A percentile compares a stretch with the other conserved stretches of the same genome.
Conservation (phyloP, 1,140 invertebrate genomes). For the Meteorus sp. region DNA sequence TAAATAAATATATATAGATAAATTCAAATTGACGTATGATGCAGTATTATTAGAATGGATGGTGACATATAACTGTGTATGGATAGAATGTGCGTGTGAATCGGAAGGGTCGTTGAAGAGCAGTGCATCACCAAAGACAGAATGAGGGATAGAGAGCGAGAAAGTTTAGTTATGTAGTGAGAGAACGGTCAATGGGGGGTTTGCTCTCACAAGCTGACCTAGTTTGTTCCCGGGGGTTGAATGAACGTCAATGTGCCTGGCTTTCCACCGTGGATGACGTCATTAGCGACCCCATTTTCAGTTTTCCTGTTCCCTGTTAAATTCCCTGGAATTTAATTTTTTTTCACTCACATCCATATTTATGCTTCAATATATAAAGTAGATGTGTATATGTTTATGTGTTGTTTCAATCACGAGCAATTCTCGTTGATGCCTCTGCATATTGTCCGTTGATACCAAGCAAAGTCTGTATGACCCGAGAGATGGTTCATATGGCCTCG, state of each 20-base stretch:
- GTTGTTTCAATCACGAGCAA: no score
- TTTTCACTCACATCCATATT: neutral
- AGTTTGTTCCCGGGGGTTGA: constrained; percentile 31
- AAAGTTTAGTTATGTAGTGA: no score
- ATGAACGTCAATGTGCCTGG: constrained; percentile 23
- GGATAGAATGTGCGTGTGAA: neutral
- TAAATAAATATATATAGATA: neutral
- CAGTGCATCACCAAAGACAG: neutral
- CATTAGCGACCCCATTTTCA: constrained; percentile 31
- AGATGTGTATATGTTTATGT: no score
- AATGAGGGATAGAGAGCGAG: neutral
- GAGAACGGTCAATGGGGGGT: constrained; percentile 18
- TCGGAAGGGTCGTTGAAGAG: neutral
- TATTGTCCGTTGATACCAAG: neutral
- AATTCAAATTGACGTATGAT: neutral
- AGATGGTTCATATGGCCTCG: neutral
- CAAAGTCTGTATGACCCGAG: neutral
- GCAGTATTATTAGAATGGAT: neutral
- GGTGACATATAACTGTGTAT: neutral
- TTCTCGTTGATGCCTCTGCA: no score
- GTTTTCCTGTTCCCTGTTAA: constrained; percentile 19
- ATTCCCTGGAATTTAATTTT: no score
- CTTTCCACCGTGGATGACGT: constrained; percentile 22
- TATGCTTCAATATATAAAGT: no score
- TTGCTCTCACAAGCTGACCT: constrained; percentile 20